phyloP scores from a whole-genome alignment of 2,113 vertebrate genomes.

The Bos javanicus region DNA sequence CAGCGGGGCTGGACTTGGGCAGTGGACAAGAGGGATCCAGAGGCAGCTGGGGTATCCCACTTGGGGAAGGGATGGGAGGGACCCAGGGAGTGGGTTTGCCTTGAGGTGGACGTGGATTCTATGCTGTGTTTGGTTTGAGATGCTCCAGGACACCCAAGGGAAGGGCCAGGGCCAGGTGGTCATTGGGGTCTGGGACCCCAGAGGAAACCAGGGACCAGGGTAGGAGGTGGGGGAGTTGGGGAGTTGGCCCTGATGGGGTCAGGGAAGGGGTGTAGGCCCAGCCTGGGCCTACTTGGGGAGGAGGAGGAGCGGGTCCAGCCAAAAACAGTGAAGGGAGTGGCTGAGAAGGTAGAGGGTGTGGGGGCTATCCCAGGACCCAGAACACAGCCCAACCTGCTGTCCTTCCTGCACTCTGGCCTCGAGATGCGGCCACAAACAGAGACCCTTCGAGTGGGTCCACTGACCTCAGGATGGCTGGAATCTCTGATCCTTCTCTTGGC shows the following conservation, averaged over 20 bases:
- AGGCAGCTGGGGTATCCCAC: not conserved
- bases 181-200: not conserved
- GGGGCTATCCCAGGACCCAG: not conserved
- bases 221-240: not conserved
- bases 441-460: not conserved
- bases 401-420: not conserved
- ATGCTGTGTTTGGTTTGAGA: not conserved
- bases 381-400: fast-evolving
- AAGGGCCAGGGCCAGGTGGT: not conserved
- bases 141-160: not conserved
- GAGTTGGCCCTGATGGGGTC: not conserved
- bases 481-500: not conserved
- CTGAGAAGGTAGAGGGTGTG: not conserved
- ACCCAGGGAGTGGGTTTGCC: not conserved
- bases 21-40: not conserved
- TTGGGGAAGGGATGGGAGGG: not conserved
- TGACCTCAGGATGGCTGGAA: not conserved
- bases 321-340: no score
- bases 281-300: not conserved
- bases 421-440: not conserved
- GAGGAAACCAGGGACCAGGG: not conserved
- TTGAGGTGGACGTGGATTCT: not conserved
- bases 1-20: not conserved
- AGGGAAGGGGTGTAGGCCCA: not conserved
- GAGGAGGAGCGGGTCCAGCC: not conserved